Percentiles rank a stretch among this genome's conserved stretches.
Conservation (phyloP, 2,888 invertebrate genomes). For the Pseudolycoriella hygida region DNA sequence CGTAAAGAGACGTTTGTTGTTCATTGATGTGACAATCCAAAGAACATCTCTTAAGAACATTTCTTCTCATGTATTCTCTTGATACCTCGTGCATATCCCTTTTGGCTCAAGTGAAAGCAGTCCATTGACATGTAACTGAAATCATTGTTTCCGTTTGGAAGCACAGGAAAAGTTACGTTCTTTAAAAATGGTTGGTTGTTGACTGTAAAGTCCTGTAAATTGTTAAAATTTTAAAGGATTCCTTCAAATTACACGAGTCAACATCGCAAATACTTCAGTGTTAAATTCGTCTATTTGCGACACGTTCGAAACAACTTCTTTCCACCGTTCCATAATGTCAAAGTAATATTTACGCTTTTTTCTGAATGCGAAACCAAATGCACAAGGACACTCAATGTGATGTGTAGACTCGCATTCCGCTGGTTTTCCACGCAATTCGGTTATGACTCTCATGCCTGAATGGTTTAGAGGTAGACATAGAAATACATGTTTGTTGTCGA, state of each 20-base stretch:
- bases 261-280: neutral
- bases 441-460: constrained; percentile 28
- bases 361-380: constrained; percentile 28
- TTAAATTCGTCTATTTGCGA: constrained; percentile 24
- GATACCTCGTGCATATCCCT: constrained; percentile 36
- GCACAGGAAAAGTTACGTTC: constrained; percentile 27
- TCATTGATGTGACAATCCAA: too few species aligned
- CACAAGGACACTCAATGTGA: constrained; percentile 37
- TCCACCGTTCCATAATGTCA: constrained; percentile 35
- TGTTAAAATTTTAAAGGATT: neutral
- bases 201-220: constrained; percentile 36
- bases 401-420: constrained; percentile 27
- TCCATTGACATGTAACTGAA: constrained; percentile 35
- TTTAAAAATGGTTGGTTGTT: constrained; percentile 33
- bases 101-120: constrained; percentile 46
- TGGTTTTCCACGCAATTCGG: constrained; percentile 25
- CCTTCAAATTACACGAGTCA: too few species aligned
- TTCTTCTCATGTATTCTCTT: too few species aligned
- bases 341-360: constrained; percentile 22
- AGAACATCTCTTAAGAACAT: too few species aligned
- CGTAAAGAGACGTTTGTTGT: too few species aligned
- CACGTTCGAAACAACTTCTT: constrained; percentile 32
- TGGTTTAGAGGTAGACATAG: constrained; percentile 6
- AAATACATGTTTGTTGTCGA: neutral
- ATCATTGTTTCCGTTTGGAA: constrained; percentile 29